Conservation (phyloP, 2,888 invertebrate species). For the Scrobipalpa atriplicella region DNA sequence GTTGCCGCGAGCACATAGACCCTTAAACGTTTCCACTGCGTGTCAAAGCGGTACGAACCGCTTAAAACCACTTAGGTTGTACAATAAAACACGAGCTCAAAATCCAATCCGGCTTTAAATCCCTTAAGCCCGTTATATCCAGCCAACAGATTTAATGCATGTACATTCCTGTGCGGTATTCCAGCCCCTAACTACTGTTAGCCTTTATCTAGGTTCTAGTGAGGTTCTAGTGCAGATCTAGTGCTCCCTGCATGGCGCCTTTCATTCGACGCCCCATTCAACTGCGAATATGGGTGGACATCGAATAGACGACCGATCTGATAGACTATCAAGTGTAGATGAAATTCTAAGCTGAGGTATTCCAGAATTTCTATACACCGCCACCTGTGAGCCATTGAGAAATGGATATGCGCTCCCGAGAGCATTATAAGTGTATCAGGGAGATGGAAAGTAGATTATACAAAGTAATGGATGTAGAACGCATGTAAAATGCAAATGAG, state of each 20-base stretch:
- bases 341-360: constrained; percentile 11
- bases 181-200: constrained; percentile 47
- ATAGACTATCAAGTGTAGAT: constrained; percentile 22
- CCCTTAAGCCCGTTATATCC: constrained; percentile 40
- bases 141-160: constrained; percentile 50
- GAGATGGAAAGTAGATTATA: constrained; percentile 14
- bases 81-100: constrained; percentile 31
- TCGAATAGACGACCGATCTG: constrained; percentile 17
- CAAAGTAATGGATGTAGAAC: background rate
- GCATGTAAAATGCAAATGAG: constrained; percentile 12
- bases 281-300: constrained; percentile 27
- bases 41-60: constrained; percentile 14
- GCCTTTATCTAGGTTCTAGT: constrained; percentile 42
- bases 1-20: too few relatives aligned
- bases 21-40: background rate
- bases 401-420: background rate
- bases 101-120: constrained; percentile 32
- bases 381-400: background rate
- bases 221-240: constrained; percentile 40
- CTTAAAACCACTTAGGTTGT: constrained; percentile 24
- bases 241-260: constrained; percentile 41
- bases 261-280: constrained; percentile 48
- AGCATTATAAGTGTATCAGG: background rate
- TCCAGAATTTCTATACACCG: background rate
- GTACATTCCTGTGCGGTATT: constrained; percentile 46